A percentile compares a stretch with the other conserved stretches of the same genome.
phyloP scores from a whole-genome alignment of 1,140 invertebrate species.

The Listronotus bonariensis region DNA sequence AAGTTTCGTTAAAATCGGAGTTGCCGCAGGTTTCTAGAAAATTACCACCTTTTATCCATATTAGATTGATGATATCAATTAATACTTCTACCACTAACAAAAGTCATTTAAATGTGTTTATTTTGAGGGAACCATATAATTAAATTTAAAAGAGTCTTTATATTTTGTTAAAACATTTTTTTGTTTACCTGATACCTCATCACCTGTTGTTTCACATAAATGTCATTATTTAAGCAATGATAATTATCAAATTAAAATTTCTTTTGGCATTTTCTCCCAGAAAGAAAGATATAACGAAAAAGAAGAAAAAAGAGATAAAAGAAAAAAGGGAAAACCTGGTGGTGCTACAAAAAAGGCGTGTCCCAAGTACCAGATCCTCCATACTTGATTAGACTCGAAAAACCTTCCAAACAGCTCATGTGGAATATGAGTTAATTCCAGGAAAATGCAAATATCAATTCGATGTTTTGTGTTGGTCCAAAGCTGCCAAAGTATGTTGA shows the following conservation, averaged over 20 bases:
- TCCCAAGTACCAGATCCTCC: slow-evolving; percentile 7
- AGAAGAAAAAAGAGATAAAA: not conserved
- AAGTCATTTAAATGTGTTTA: no score
- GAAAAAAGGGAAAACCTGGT: slow-evolving; percentile 1
- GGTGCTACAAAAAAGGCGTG: not conserved
- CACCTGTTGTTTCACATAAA: no score
- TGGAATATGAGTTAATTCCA: slow-evolving; percentile 33
- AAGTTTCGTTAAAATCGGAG: no score
- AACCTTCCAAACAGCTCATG: slow-evolving; percentile 8
- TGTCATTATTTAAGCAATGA: slow-evolving; percentile 11
- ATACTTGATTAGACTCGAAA: slow-evolving; percentile 16
- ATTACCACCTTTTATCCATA: no score
- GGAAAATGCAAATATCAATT: slow-evolving; percentile 26
- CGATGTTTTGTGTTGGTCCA: slow-evolving; percentile 37
- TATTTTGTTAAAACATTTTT: no score
- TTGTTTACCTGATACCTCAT: no score
- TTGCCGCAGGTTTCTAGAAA: no score
- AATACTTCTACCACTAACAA: no score
- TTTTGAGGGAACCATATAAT: no score
- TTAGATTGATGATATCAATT: no score
- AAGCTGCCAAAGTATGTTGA: slow-evolving; percentile 24
- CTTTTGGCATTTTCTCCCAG: slow-evolving; percentile 18
- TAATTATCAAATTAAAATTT: slow-evolving; percentile 22
- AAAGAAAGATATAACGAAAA: slow-evolving; percentile 9
- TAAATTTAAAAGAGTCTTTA: no score